Evolutionary conservation across 2,797 vertebrate species (phyloP), one percentile per base, ranked within the genome.

Genomic region (Cossypha dichroa): DNA sequence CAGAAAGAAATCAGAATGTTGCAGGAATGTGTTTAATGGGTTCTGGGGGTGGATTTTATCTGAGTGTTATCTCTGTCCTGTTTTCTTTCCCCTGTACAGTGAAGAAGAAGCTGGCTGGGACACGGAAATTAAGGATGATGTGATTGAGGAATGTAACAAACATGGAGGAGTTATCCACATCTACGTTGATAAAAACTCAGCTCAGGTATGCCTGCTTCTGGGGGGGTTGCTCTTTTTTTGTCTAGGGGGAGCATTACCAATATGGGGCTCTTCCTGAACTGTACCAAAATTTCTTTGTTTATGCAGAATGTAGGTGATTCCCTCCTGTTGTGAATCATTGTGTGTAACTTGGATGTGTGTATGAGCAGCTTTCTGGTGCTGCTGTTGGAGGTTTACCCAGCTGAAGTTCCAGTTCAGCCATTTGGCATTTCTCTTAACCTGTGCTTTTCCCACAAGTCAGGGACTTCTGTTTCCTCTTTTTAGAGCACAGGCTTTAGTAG

Each of bases 91-190:
- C 82, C 51, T 21, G 70, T 97, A 66, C 96, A 99, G 99, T 96
- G 99, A 99, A 97, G 98, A 99, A 89, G 97, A 98, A 95, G 98
- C 97, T 77, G 99, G 99, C 49, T 99, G 99, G 99, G 99, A 99
- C 95, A 94, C 98, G 80, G 99, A 99, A 94, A 99, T 99, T 94
- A 99, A 99, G 94, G 99, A 99, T 95, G 99, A 99, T 97, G 99
- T 99, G 48, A 99, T 99, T 81, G 99, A 99, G 96, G 99, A 99
- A 97, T 99, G 99, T 97, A 99, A 99, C 98, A 99, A 99, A 98
- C 99, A 99, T 6, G 99, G 99, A 86, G 99, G 99, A 90, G 98
- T 99, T 36, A 99, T 99, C 90, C 99, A 99, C 96, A 99, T 99
- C 97, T 99, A 99, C 18, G 99, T 99, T 41, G 99, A 99, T 97